Conservation (phyloP, 2,797 vertebrate genomes). For the Phaenicophaeus curvirostris region DNA sequence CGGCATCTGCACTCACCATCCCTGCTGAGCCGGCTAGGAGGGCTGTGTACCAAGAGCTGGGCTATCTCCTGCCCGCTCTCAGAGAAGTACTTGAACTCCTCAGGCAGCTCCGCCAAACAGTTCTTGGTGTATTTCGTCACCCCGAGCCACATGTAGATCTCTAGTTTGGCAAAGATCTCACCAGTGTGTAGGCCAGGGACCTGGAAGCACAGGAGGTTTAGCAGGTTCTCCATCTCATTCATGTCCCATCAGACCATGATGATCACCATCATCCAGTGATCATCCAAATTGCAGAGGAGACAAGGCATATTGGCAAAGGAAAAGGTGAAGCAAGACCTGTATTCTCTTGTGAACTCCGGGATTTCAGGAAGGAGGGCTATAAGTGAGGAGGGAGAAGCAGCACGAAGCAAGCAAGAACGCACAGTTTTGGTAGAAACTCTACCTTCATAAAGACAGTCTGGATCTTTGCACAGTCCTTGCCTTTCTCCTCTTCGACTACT, state of each 20-base stretch:
- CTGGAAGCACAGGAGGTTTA: constrained; percentile 69
- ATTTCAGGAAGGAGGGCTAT: not conserved
- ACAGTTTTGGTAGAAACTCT: not conserved
- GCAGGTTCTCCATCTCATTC: not conserved
- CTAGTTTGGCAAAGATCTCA: constrained; percentile 90
- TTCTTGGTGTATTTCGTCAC: constrained; percentile 87
- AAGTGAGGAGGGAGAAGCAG: not conserved
- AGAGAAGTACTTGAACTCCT: constrained; percentile 83
- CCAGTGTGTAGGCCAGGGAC: constrained; percentile 82
- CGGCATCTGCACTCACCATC: constrained; percentile 80
- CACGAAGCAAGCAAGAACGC: not conserved
- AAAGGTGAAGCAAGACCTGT: not conserved
- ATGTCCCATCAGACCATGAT: not conserved
- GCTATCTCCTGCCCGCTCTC: constrained; percentile 63
- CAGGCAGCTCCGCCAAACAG: constrained; percentile 81
- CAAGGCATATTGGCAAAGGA: not conserved
- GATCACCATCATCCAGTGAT: constrained; percentile 65
- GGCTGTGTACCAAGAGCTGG: constrained; percentile 58
- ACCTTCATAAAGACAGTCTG: constrained; percentile 90
- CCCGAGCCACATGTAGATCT: constrained; percentile 93
- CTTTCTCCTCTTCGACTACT: constrained; percentile 90
- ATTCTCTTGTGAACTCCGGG: not conserved
- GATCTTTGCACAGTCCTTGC: constrained; percentile 88
- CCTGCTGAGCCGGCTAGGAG: constrained; percentile 80
- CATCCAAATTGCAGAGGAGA: not conserved